phyloP scores from a whole-genome alignment of 2,113 vertebrate genomes.

The Pseudorasbora parva region DNA sequence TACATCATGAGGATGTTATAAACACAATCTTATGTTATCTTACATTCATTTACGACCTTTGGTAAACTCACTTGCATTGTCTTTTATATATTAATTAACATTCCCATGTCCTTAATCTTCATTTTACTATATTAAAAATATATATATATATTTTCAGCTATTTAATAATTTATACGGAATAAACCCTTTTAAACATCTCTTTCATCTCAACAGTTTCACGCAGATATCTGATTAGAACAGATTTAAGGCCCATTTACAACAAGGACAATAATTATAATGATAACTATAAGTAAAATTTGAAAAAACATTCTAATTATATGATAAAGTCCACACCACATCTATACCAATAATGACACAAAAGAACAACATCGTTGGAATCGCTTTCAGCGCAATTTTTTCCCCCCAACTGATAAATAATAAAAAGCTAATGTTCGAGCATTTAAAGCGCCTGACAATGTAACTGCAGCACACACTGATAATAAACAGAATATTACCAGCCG shows the following conservation, averaged over 20 bases:
- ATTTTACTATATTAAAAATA: not conserved
- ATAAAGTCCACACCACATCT: not conserved
- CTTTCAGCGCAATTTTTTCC: too few relatives aligned
- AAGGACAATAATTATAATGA: not conserved
- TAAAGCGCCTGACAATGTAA: not conserved
- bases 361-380: not conserved
- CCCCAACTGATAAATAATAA: too few relatives aligned
- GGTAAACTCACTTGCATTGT: not conserved
- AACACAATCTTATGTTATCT: not conserved
- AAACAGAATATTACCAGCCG: not conserved
- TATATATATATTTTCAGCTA: too few relatives aligned
- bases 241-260: not conserved
- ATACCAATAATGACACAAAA: not conserved
- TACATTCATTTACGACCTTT: not conserved
- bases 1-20: constrained; percentile 2
- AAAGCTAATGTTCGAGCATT: not conserved
- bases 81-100: not conserved
- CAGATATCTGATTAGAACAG: not conserved
- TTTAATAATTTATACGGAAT: not conserved
- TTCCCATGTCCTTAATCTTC: not conserved
- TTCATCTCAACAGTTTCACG: not conserved
- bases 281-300: not conserved
- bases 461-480: not conserved
- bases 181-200: not conserved
- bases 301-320: not conserved